Conservation (phyloP, 2,113 vertebrate species). For the Nycticryphes semicollaris region DNA sequence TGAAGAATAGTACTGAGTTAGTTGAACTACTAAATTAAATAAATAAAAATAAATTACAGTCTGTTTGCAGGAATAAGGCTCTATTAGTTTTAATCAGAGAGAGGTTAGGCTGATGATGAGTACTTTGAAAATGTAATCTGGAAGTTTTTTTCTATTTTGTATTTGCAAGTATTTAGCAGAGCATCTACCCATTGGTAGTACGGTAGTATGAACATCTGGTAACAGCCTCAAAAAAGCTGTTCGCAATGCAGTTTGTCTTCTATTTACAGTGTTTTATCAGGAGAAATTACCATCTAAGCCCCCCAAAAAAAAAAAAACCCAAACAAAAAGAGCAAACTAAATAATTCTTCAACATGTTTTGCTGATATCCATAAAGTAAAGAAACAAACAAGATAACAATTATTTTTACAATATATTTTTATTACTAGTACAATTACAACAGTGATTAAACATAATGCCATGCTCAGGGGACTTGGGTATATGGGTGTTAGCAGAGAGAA, state of each 20-base stretch:
- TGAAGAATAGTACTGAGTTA: neutral
- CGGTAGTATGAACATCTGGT: neutral
- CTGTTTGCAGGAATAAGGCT: neutral
- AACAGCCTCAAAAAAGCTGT: neutral
- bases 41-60: neutral
- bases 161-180: neutral
- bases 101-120: neutral
- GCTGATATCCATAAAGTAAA: neutral
- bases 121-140: neutral
- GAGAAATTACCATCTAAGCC: neutral
- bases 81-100: neutral
- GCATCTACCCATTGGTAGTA: neutral
- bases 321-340: neutral
- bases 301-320: neutral
- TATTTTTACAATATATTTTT: slow-evolving; percentile 1
- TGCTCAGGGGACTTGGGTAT: neutral
- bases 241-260: neutral
- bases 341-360: neutral
- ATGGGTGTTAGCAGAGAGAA: slow-evolving; percentile 7
- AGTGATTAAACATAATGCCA: neutral
- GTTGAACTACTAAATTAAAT: neutral
- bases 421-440: slow-evolving; percentile 30
- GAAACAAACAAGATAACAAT: neutral
- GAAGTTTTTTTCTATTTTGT: neutral
- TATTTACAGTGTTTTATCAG: neutral